These are phyloP conservation scores for Ciona savignyi DNA, from an alignment of 23 tunicate species.

Conservation along the genomic window DNA sequence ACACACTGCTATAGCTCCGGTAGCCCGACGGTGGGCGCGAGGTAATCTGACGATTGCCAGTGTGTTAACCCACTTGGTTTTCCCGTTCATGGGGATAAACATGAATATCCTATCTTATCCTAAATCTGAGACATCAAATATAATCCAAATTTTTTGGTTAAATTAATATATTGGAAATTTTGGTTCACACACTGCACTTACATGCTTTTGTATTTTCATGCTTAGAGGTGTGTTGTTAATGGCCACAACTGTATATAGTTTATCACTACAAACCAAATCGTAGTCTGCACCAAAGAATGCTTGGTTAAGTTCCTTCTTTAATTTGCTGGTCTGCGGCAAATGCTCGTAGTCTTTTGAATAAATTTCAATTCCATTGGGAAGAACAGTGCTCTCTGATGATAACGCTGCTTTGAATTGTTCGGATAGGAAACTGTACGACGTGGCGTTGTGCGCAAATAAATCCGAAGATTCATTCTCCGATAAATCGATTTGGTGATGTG, in stretches of 20 bases:
- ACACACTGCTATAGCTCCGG: no score
- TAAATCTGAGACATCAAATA: no score
- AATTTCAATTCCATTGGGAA: conserved; percentile 75
- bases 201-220: conserved; percentile 77
- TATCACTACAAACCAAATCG: conserved; percentile 18
- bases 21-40: no score
- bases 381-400: conserved; percentile 48
- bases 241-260: conserved; percentile 11
- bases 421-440: conserved; percentile 29
- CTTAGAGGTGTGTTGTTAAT: conserved; percentile 65
- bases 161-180: no score
- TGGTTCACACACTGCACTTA: no score
- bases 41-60: no score
- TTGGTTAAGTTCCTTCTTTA: conserved; percentile 42
- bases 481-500: neutral
- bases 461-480: neutral
- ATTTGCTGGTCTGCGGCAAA: conserved; percentile 55
- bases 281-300: conserved; percentile 41
- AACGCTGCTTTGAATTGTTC: conserved; percentile 25
- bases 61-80: no score
- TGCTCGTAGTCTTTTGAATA: conserved; percentile 82
- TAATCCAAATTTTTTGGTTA: no score
- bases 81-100: no score
- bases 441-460: conserved; percentile 15
- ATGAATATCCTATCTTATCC: no score